These are phyloP conservation scores for Dryobota labecula DNA, from an alignment of 2,888 invertebrate species.

Conservation along the genomic window DNA sequence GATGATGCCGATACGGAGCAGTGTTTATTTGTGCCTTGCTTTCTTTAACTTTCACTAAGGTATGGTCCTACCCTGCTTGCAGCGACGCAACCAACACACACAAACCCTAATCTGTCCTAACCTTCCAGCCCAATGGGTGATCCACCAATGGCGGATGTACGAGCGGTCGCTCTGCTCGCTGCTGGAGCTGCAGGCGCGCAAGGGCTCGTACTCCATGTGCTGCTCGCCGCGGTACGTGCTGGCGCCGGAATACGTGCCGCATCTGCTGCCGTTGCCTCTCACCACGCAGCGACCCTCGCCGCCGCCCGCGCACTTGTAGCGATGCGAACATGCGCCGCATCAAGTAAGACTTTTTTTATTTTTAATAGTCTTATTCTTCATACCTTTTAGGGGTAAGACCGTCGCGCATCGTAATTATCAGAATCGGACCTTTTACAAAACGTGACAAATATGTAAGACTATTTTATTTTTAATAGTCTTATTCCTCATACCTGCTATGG, in stretches of 20 bases:
- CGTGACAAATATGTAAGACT: too few relatives aligned
- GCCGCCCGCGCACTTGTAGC: conserved; percentile 89
- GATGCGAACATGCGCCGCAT: conserved; percentile 81
- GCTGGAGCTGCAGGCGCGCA: conserved; percentile 84
- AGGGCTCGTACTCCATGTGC: conserved; percentile 82
- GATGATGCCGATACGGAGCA: too few relatives aligned
- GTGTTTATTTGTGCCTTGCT: too few relatives aligned
- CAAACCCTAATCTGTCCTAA: not conserved
- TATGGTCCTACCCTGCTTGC: conserved; percentile 21
- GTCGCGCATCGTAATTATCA: too few relatives aligned
- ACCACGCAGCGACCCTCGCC: conserved; percentile 85
- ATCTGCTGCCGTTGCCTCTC: conserved; percentile 82
- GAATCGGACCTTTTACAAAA: not conserved
- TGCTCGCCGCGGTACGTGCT: conserved; percentile 85
- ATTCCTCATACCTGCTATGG: too few relatives aligned
- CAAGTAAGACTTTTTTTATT: conserved; percentile 67
- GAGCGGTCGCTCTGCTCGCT: conserved; percentile 86
- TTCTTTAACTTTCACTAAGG: too few relatives aligned
- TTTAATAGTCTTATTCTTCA: not conserved
- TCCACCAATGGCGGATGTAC: conserved; percentile 87
- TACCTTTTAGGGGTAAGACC: not conserved
- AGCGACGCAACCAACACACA: not conserved
- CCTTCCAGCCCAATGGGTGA: conserved; percentile 84
- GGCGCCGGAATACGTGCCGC: conserved; percentile 84
- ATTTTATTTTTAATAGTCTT: too few relatives aligned